These are phyloP conservation scores for Drosophila micromelanica DNA, from an alignment of 1,140 invertebrate genomes.

Conservation along the genomic window DNA sequence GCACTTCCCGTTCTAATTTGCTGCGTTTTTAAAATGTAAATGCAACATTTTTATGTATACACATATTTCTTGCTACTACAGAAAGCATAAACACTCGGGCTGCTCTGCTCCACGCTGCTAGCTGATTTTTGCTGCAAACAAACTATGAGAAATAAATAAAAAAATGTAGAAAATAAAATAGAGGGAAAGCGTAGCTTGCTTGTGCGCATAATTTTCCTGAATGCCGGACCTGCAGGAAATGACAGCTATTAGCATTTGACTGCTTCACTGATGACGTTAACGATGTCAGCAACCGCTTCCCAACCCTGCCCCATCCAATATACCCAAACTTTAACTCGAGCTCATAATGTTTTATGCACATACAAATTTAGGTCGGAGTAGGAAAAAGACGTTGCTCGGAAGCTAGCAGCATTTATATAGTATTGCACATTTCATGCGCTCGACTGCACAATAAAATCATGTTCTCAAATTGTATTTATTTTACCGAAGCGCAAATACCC, in stretches of 20 bases:
- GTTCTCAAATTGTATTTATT: neutral
- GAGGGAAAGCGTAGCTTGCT: slow-evolving; percentile 58
- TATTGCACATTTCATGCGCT: slow-evolving; percentile 79
- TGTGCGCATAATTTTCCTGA: slow-evolving; percentile 81
- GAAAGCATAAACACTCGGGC: slow-evolving; percentile 64
- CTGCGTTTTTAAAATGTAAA: slow-evolving; percentile 78
- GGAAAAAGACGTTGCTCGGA: slow-evolving; percentile 57
- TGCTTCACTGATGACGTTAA: slow-evolving; percentile 81
- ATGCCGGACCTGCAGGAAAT: slow-evolving; percentile 78
- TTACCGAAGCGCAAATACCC: slow-evolving; percentile 23
- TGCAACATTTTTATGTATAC: slow-evolving; percentile 65
- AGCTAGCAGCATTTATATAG: slow-evolving; percentile 77
- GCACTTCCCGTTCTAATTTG: slow-evolving; percentile 68
- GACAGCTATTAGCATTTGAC: slow-evolving; percentile 81
- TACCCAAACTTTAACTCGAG: neutral
- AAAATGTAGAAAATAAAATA: slow-evolving; percentile 29
- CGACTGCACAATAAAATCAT: slow-evolving; percentile 70
- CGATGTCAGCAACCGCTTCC: slow-evolving; percentile 58
- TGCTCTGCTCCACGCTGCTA: slow-evolving; percentile 11
- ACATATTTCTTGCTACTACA: neutral
- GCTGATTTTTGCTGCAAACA: slow-evolving; percentile 32
- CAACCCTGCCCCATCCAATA: slow-evolving; percentile 11
- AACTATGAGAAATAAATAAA: slow-evolving; percentile 44
- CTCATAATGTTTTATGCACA: slow-evolving; percentile 63
- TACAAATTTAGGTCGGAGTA: slow-evolving; percentile 64